Conservation (phyloP, 2,113 vertebrate species). For the Leucosticte australis region DNA sequence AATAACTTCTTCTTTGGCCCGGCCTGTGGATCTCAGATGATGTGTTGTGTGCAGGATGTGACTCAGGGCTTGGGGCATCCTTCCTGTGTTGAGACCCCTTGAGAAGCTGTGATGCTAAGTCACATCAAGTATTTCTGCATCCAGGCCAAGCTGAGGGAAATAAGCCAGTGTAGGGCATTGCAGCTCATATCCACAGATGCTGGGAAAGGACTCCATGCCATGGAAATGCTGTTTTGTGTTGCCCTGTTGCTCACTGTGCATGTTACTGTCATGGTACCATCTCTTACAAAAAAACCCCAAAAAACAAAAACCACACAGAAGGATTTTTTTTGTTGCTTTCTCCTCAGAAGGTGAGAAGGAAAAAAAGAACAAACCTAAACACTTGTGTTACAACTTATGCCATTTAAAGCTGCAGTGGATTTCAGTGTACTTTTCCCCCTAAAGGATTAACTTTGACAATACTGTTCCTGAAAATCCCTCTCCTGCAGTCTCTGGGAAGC, state of each 20-base stretch:
- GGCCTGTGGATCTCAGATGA: background rate
- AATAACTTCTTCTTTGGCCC: background rate
- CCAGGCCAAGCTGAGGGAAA: background rate
- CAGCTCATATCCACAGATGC: background rate
- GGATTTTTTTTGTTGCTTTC: background rate
- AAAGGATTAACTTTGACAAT: background rate
- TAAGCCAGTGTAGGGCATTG: background rate
- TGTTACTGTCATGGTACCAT: fast-evolving
- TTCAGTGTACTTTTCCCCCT: background rate
- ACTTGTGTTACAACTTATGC: background rate
- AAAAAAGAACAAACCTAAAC: background rate
- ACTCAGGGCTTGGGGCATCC: background rate
- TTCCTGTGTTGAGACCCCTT: background rate
- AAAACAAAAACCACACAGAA: fast-evolving
- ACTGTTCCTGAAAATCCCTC: background rate
- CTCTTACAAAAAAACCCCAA: background rate
- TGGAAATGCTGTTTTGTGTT: background rate
- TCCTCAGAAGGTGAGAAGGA: background rate
- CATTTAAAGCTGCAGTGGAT: background rate
- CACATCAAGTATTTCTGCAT: background rate
- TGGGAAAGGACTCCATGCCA: background rate
- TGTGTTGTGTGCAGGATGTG: background rate
- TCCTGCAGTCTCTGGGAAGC: background rate
- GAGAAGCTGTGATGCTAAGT: background rate
- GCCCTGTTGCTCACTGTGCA: background rate